Conservation (phyloP, 1,140 invertebrate genomes). For the Pseudomyrmex concolor region DNA sequence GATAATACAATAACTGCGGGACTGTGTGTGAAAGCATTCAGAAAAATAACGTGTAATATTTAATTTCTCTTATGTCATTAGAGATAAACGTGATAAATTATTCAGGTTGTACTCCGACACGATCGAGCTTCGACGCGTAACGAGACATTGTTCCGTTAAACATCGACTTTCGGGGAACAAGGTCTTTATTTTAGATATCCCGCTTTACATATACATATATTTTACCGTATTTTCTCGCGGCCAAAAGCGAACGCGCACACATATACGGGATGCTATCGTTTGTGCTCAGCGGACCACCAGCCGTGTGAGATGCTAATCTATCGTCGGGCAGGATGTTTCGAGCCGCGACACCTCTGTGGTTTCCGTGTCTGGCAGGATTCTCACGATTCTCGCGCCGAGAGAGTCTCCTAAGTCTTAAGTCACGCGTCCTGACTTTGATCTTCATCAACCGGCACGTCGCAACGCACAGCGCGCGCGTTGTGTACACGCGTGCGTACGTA, state of each 20-base stretch:
- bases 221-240: not conserved
- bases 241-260: not conserved
- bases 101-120: not conserved
- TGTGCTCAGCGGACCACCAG: constrained; percentile 16
- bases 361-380: constrained; percentile 51
- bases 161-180: not conserved
- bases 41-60: not conserved
- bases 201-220: not conserved
- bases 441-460: constrained; percentile 66
- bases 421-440: constrained; percentile 67
- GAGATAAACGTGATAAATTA: not conserved
- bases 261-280: not conserved
- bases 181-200: not conserved
- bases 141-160: not conserved
- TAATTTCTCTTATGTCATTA: not conserved
- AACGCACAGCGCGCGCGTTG: not conserved
- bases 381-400: not conserved
- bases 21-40: not conserved
- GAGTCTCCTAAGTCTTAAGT: constrained; percentile 57
- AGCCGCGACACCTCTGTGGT: constrained; percentile 26
- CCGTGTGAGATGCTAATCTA: constrained; percentile 53
- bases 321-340: constrained; percentile 20
- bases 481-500: not conserved
- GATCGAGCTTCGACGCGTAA: too few relatives aligned
- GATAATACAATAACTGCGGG: not conserved